A percentile compares a stretch with the other conserved stretches of the same genome.
These are phyloP conservation scores for Procambarus virginalis DNA, from an alignment of 1,140 invertebrate genomes.

Conservation along the genomic window DNA sequence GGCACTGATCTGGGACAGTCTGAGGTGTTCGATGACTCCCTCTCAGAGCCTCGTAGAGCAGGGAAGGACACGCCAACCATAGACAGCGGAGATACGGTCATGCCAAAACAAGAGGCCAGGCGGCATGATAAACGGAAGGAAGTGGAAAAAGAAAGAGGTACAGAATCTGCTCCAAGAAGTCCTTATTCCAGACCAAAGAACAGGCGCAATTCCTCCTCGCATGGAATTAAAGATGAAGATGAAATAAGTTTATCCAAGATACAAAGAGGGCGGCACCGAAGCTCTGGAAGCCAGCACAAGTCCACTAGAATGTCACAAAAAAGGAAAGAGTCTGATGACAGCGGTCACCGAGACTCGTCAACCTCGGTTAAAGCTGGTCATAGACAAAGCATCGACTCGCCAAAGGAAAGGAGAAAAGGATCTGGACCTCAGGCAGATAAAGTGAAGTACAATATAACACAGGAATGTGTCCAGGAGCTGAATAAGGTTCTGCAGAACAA, in stretches of 20 bases:
- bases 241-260: conserved; percentile 3
- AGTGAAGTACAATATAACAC: conserved; percentile 34
- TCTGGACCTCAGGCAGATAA: conserved; percentile 17
- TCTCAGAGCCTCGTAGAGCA: conserved; percentile 63
- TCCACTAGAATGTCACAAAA: conserved; percentile 32
- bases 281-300: not conserved
- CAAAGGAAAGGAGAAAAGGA: conserved; percentile 22
- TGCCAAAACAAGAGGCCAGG: not conserved
- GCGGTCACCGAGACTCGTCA: conserved; percentile 27
- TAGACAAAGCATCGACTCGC: conserved; percentile 39
- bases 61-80: conserved; percentile 51
- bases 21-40: conserved; percentile 70
- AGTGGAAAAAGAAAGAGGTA: not conserved
- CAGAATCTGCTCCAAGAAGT: conserved; percentile 4
- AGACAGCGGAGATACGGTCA: not conserved
- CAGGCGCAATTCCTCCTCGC: conserved; percentile 42
- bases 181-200: conserved; percentile 4
- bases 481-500: conserved; percentile 21
- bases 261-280: conserved; percentile 15
- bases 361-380: conserved; percentile 21
- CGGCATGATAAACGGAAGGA: conserved; percentile 10
- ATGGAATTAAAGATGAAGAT: conserved; percentile 16
- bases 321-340: conserved; percentile 55
- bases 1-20: conserved; percentile 66
- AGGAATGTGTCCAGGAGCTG: conserved; percentile 27